Base-by-base conservation (phyloP, 1,140 invertebrate species). In the Drosophila takahashii region DNA sequence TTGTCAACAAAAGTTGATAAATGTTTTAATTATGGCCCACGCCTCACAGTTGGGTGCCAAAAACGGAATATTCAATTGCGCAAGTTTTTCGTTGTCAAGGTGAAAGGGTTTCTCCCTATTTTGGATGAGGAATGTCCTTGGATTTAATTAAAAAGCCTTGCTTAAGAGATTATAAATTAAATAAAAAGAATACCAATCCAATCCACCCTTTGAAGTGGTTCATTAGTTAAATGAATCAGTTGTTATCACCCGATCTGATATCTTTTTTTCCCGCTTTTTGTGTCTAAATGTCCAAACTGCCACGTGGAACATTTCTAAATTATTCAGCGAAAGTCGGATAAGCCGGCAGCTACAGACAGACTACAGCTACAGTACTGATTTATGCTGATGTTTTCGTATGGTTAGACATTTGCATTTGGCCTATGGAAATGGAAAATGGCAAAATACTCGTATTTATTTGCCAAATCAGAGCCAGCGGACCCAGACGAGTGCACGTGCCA, bases 401-500 rank as follows among this genome's bases (percentile, higher is more conserved):
- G 61, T 44, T 61, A 41, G 48, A 39, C 60, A 83, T 84, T 77
- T 80, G 81, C 73, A 85, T 80, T 73, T 65, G 53, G 65, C 44
- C 51, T 37, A 51, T 41, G 51, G 50, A 58, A 61, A 60, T 56
- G 54, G 56, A 22, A 62, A 86, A 85, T 81, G 34, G 54, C 51
- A 22, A 62, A 86, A 85, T 81, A 51, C 48, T 32, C 29, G 48
- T 51, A 78, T 85, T 78, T 85, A 71, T 79, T 64, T 57, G 32
- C n/a, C 44, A 78, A 67, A 77, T 78, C 54, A 75, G 58, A 48
- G 39, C 37, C 64, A 70, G 64, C 66, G 44, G 36, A 64, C 56
- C 61, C 71, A 79, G 69, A 78, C 52, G 59, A 70, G 51, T 60
- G 64, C 71, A 77, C 79, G 76, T 89, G 83, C 70, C 72, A 70